Evolutionary conservation across 2,113 vertebrate species (phyloP), one percentile per base, ranked within the genome.

Genomic region (Tetrax tetrax): DNA sequence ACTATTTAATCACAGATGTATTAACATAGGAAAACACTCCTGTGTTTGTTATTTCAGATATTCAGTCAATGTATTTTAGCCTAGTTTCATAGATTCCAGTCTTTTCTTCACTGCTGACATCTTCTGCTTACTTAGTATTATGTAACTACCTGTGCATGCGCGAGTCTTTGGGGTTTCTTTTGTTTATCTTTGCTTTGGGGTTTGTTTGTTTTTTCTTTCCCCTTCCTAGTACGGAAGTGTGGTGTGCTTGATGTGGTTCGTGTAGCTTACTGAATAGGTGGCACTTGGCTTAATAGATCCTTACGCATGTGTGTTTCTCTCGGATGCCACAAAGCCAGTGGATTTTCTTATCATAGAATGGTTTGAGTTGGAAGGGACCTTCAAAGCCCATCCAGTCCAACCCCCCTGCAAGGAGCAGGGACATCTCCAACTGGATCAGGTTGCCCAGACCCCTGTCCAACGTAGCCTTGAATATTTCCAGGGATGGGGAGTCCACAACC

Each of bases 321-420:
- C 9, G 4, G 20, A 11, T 20, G 4, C 0, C 0, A 9, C 1
- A 0, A 2, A 38, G 33, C 16, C 22, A 25, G 12, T 23, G 21
- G 33, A 28, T 53, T 60, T 60, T 2, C 18, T 11, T 38, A 38
- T 38, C 11, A 38, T 38, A 38, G 38, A 38, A 38, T 38, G 38
- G 38, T 38, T 38, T 38, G 38, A 11, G 38, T 38, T 38, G 38
- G 38, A 38, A 38, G 38, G 38, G 38, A 38, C 38, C 38, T 38
- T 11, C 38, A 38, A 38, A 38, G 38, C 9, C 38, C 38, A 38
- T 38, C 38, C 11, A 38, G 38, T 38, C 38, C 11, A 38, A 38
- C 38, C 38, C 38, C 38, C 38, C 38, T 38, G 38, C 38, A 38
- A 38, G 38, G 38, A 38, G 38, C 38, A 38, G 8, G 38, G 38